Base-by-base conservation (phyloP, 2,113 vertebrate species). In the Promerops cafer region DNA sequence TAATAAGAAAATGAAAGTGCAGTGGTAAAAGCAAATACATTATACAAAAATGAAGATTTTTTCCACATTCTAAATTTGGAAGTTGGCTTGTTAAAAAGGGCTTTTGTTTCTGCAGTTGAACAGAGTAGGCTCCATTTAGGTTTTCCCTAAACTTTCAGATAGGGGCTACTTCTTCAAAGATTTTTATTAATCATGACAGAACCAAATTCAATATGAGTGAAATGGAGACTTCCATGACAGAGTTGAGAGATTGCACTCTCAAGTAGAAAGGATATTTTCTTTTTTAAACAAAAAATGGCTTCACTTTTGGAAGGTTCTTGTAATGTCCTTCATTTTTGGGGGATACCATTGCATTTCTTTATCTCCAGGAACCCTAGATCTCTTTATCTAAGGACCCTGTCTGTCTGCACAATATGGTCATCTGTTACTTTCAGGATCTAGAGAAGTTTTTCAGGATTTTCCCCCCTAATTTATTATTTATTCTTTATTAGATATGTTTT, bases 51-150 rank as follows among this genome's bases (percentile, higher is more conserved):
- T 24, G 7, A 52, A 83, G 16, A 20, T 15, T 30, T 74, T 61
- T 57, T 6, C 49, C 47, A 79, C 68, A 47, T 65, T 83, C 19
- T 20, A 63, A 33, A 10, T 60, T 47, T 47, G 27, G 20, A 88
- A 83, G 13, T 4, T 37, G 12, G 6, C 17, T 63, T 83, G 61
- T 64, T 30, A 27, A 68, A 76, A 77, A 28, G 9, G 23, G 9
- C 4, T 69, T 86, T 76, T 72, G 23, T 71, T 94, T 77, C 26
- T 50, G 11, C 23, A 57, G 1, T 23, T 83, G 35, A 61, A 68
- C 6, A 68, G 13, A 69, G 13, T 31, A 60, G 7, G 6, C 1
- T 42, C 15, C 5, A 0, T 40, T 66, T 26, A 23, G 1, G 1
- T 57, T 75, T 72, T 20, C 26, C 17, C 4, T 30, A 3, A 13